phyloP scores from a whole-genome alignment of 23 tunicate species.

The Ascidia mentula region DNA sequence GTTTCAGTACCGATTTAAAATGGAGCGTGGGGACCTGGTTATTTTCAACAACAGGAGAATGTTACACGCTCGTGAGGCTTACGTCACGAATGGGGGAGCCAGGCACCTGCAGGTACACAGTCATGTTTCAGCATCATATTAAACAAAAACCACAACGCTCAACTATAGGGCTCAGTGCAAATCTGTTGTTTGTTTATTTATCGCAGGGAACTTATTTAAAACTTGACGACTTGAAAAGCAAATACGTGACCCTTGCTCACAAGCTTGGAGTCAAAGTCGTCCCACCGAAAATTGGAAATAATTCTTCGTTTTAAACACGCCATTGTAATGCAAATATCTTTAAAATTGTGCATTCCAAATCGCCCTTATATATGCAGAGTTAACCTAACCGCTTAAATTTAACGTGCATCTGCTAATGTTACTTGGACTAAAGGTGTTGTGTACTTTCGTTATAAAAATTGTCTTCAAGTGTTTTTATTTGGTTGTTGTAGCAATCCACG shows the following conservation, averaged over 20 bases:
- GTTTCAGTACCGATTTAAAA: constrained; percentile 33
- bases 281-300: constrained; percentile 27
- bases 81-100: constrained; percentile 23
- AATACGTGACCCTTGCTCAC: constrained; percentile 13
- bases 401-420: no score
- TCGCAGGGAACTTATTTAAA: constrained; percentile 1
- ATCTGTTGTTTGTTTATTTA: neutral
- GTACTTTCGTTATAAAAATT: no score
- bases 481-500: no score
- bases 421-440: no score
- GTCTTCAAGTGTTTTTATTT: no score
- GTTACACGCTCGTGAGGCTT: constrained; percentile 28
- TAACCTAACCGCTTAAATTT: no score
- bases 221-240: constrained; percentile 18
- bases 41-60: constrained; percentile 38
- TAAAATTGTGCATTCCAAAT: no score
- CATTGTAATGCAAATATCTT: neutral
- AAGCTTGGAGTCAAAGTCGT: constrained; percentile 15
- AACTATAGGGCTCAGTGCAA: neutral
- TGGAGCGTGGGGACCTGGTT: constrained; percentile 45
- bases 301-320: neutral
- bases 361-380: no score
- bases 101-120: constrained; percentile 54
- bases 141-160: no score
- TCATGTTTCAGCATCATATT: no score